Evolutionary conservation across 2,888 invertebrate species (phyloP).

Genomic region (Eilema depressum): DNA sequence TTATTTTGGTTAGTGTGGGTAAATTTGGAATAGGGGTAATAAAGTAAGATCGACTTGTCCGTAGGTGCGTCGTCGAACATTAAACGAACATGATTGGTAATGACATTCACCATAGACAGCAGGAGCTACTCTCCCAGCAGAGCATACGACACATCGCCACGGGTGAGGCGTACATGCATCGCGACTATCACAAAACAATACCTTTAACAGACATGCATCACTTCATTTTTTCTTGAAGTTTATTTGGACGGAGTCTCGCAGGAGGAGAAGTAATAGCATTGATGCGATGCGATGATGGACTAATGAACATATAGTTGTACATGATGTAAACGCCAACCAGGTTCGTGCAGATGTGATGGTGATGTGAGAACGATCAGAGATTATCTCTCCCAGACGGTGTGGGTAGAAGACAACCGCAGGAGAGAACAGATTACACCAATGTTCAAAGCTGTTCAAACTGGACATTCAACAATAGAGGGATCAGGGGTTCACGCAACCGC

Average conservation of each 20-base stretch:
- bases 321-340: conserved; percentile 68
- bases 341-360: conserved; percentile 79
- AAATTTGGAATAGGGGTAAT: conserved; percentile 44
- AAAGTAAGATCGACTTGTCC: conserved; percentile 44
- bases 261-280: conserved; percentile 66
- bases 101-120: conserved; percentile 42
- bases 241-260: conserved; percentile 56
- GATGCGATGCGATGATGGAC: conserved; percentile 71
- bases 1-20: conserved; percentile 33
- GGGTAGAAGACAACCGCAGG: conserved; percentile 76
- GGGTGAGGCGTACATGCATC: conserved; percentile 71
- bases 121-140: conserved; percentile 55
- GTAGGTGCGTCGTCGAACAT: conserved; percentile 50
- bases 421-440: conserved; percentile 77
- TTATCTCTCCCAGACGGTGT: conserved; percentile 77
- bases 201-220: conserved; percentile 72
- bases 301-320: conserved; percentile 69
- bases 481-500: conserved; percentile 69
- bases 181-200: conserved; percentile 60
- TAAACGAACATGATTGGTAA: conserved; percentile 34
- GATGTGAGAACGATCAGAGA: conserved; percentile 70
- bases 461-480: conserved; percentile 75
- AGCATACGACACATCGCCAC: conserved; percentile 56
- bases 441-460: conserved; percentile 73
- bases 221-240: conserved; percentile 66